These are phyloP conservation scores for Leptodactylus fallax DNA, from an alignment of 2,797 vertebrate species.

Conservation along the genomic window DNA sequence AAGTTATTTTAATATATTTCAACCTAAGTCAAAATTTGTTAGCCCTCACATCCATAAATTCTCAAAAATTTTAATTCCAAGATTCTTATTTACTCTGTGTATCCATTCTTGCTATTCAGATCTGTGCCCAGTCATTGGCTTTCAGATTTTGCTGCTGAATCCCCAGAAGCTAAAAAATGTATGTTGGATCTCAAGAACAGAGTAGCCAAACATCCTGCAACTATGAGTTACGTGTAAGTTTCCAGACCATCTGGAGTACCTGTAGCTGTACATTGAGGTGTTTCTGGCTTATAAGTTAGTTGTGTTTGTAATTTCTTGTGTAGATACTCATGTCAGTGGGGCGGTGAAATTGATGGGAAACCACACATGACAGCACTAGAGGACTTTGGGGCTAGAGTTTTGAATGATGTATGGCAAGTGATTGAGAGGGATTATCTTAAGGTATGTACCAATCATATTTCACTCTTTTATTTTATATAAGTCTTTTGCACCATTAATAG, in stretches of 20 bases:
- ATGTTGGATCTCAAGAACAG: conserved; percentile 79
- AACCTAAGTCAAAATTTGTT: neutral
- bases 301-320: neutral
- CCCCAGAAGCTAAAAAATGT: conserved; percentile 77
- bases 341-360: conserved; percentile 78
- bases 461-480: too few relatives aligned
- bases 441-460: conserved; percentile 4
- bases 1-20: neutral
- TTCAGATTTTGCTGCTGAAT: conserved; percentile 83
- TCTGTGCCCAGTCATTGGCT: conserved; percentile 85
- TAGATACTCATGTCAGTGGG: conserved; percentile 84
- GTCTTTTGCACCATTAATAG: neutral
- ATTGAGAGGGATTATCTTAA: conserved; percentile 60
- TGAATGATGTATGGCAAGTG: conserved; percentile 83
- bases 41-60: neutral
- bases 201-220: conserved; percentile 68
- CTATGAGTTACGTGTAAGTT: conserved; percentile 66
- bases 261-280: too few relatives aligned
- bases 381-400: conserved; percentile 77
- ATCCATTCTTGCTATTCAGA: conserved; percentile 68
- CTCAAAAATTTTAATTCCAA: neutral
- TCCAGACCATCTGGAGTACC: too few relatives aligned
- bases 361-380: conserved; percentile 82
- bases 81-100: neutral
- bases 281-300: neutral